A percentile compares a stretch with the other conserved stretches of the same genome.
These are phyloP conservation scores for Halocaridina rubra DNA, from an alignment of 2,888 invertebrate species.

Conservation along the genomic window DNA sequence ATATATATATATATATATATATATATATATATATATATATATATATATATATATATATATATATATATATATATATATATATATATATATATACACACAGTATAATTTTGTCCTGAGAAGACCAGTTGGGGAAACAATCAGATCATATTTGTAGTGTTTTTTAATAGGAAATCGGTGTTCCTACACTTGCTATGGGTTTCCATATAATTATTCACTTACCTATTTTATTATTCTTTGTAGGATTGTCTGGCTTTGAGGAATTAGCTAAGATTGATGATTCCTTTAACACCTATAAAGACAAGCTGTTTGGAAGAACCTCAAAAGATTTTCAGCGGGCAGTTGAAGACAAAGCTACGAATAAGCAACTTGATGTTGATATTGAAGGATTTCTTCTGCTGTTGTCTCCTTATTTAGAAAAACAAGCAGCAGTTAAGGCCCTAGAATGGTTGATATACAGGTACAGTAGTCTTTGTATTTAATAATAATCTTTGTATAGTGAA, in stretches of 20 bases:
- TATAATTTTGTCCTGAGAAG: no score
- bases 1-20: no score
- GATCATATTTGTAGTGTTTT: no score
- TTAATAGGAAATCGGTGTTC: no score
- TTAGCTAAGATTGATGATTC: conserved; percentile 79
- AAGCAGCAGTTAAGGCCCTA: conserved; percentile 86
- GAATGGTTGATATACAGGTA: conserved; percentile 92
- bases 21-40: no score
- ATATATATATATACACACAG: no score
- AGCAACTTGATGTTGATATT: conserved; percentile 80
- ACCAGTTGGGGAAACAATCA: no score
- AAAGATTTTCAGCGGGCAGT: conserved; percentile 85
- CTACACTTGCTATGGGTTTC: no score
- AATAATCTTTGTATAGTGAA: no score
- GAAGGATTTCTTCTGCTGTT: conserved; percentile 82
- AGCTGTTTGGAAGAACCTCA: conserved; percentile 82
- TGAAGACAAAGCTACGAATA: conserved; percentile 80
- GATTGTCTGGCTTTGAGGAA: conserved; percentile 84
- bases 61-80: no score
- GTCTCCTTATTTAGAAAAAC: conserved; percentile 89
- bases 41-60: no score
- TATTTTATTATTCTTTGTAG: conserved; percentile 67
- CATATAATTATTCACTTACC: not conserved
- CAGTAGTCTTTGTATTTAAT: not conserved
- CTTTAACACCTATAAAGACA: conserved; percentile 80